Percentiles rank a stretch among this genome's conserved stretches.
These are phyloP conservation scores for Xiphophorus maculatus DNA, from an alignment of 2,113 vertebrate genomes.

Conservation along the genomic window DNA sequence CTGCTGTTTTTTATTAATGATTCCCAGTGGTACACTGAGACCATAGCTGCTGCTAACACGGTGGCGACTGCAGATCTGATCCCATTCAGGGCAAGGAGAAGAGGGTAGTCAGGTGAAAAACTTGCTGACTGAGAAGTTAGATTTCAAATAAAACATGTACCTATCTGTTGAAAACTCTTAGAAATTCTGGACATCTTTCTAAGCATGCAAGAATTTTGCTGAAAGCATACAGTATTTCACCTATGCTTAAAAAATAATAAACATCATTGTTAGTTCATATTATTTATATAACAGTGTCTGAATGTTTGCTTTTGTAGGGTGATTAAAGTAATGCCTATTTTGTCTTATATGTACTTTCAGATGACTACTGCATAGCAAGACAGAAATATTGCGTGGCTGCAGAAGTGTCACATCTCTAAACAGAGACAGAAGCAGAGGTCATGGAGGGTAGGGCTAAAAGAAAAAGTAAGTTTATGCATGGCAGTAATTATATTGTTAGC, in stretches of 20 bases:
- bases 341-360: background rate
- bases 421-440: background rate
- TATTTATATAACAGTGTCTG: background rate
- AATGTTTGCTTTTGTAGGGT: background rate
- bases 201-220: background rate
- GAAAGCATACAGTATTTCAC: background rate
- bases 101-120: background rate
- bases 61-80: no score
- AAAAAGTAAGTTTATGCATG: background rate
- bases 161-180: background rate
- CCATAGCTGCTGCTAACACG: no score
- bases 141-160: background rate
- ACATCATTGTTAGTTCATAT: background rate
- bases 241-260: background rate
- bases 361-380: background rate
- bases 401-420: background rate
- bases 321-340: background rate
- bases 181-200: background rate
- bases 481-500: no score
- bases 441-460: background rate
- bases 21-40: no score
- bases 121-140: background rate
- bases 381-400: background rate
- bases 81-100: no score
- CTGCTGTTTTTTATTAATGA: no score